A percentile compares a stretch with the other conserved stretches of the same genome.
Evolutionary conservation across 1,140 invertebrate genomes (phyloP).

Genomic region (Solenopsis invicta): DNA sequence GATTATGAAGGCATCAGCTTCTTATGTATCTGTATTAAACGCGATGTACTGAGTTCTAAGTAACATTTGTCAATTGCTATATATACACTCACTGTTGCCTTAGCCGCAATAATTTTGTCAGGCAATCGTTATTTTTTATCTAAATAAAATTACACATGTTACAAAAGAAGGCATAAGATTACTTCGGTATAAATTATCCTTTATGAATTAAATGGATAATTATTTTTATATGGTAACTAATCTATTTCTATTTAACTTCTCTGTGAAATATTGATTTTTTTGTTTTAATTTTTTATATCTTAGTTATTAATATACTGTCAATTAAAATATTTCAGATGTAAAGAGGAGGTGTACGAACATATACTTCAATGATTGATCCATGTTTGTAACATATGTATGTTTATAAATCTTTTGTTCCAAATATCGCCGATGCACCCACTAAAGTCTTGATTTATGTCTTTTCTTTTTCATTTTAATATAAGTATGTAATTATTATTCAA

Average conservation of each 20-base stretch:
- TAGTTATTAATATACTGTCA: neutral
- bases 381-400: neutral
- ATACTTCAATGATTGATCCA: neutral
- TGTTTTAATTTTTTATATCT: neutral
- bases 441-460: neutral
- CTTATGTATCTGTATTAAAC: constrained; percentile 49
- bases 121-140: neutral
- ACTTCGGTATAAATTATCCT: neutral
- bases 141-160: neutral
- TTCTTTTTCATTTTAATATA: neutral
- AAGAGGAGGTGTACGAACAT: neutral
- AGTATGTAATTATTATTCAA: neutral
- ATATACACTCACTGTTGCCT: neutral
- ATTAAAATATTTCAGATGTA: constrained; percentile 26
- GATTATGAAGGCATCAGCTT: constrained; percentile 56
- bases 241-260: neutral
- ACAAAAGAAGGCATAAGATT: neutral
- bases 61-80: neutral
- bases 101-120: constrained; percentile 11
- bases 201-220: neutral
- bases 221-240: neutral
- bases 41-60: constrained; percentile 30
- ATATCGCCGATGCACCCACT: neutral
- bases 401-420: constrained; percentile 9
- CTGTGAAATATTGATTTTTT: neutral